Evolutionary conservation across 2,113 vertebrate species (phyloP), one percentile per base, ranked within the genome.

Genomic region (Sigmodon hispidus): DNA sequence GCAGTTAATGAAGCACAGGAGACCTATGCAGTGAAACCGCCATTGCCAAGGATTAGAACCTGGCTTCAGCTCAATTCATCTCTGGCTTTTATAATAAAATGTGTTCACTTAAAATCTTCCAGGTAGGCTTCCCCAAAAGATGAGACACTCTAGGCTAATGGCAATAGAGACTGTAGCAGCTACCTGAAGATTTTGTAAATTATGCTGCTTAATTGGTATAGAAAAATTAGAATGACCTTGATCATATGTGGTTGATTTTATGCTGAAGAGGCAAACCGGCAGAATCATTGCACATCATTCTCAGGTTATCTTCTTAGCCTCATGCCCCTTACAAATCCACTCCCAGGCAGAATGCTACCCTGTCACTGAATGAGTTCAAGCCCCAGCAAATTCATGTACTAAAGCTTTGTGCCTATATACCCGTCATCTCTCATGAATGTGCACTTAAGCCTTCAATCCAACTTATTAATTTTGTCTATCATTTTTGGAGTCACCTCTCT

Each of bases 251-350:
- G 65, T 31, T 24, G 65, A 67, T 70, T 9, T 40, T 36, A 11
- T 84, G 17, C 21, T 79, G n/a, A 76, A 61, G n/a, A 43, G n/a
- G 13, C 55, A 40, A 40, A 40, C 8, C 12, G 29, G 63, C 0
- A 3, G 26, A 12, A 9, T 50, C 75, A 7, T 12, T 0, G 0
- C 10, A 7, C 0, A 0, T 11, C 29, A 31, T n/a, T 36, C 50
- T 8, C 16, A 13, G 4, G 4, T 26, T 7, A 1, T 3, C 15
- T 50, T n/a, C 48, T 94, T 89, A 88, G 15, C 13, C 5, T 55
- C 9, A 4, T 16, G 10, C 61, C 6, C 1, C 2, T 24, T 69
- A 10, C 45, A 59, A 61, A 81, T n/a, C 57, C 6, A 21, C 7
- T 10, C 52, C n/a, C 8, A 5, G 67, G 69, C 17, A 48, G 61